Conservation (phyloP, 1,140 invertebrate genomes). For the Hyles euphorbiae region DNA sequence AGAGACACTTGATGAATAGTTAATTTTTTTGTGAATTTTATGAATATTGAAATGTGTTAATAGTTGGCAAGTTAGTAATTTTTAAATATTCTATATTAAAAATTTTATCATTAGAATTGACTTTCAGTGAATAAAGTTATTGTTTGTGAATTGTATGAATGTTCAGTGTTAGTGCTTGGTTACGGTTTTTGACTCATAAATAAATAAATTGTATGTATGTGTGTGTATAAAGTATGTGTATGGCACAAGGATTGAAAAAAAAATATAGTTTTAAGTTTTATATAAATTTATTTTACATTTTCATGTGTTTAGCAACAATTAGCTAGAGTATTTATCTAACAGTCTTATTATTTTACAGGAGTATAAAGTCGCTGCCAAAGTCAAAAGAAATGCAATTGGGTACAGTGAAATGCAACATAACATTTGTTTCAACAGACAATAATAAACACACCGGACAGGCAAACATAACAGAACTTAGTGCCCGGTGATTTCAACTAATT, state of each 20-base stretch:
- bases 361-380: constrained; percentile 57
- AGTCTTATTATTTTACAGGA: constrained; percentile 73
- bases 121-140: no score
- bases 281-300: constrained; percentile 53
- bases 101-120: no score
- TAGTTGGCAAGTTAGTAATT: no score
- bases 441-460: background rate
- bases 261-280: constrained; percentile 31
- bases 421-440: constrained; percentile 1
- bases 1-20: no score
- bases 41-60: no score
- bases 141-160: no score
- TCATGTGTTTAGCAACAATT: constrained; percentile 49
- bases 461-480: constrained; percentile 4
- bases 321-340: constrained; percentile 70
- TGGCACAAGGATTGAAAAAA: constrained; percentile 14
- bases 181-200: no score
- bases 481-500: constrained; percentile 26
- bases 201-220: no score
- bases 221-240: no score
- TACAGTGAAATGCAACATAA: constrained; percentile 49
- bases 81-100: no score
- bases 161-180: no score
- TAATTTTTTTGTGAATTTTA: no score
- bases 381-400: constrained; percentile 56